These are phyloP conservation scores for Cynopterus sphinx DNA, from an alignment of 2,797 vertebrate species.

Conservation along the genomic window DNA sequence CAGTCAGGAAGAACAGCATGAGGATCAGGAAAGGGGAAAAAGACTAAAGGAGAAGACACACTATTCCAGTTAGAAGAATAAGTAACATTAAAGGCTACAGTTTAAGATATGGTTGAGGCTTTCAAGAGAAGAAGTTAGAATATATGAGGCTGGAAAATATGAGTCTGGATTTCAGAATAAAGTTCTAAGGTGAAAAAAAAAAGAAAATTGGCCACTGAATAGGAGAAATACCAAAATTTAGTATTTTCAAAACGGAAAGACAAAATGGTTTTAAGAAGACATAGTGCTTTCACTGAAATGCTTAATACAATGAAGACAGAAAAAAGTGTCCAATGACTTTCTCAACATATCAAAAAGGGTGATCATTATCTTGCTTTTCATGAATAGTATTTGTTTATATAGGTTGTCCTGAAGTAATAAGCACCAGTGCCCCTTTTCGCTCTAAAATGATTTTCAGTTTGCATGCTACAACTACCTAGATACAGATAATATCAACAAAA, in stretches of 20 bases:
- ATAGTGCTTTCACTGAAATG: background rate
- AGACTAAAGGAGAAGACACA: background rate
- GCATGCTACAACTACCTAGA: background rate
- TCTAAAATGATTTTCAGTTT: background rate
- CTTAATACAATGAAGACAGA: background rate
- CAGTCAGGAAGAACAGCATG: accelerated
- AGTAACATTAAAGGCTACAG: background rate
- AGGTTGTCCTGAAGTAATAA: background rate
- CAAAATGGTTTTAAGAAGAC: background rate
- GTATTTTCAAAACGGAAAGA: background rate
- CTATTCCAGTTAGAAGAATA: background rate
- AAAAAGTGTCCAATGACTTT: background rate
- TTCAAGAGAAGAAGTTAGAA: background rate
- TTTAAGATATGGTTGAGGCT: background rate
- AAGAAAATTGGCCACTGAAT: background rate
- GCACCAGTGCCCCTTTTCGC: background rate
- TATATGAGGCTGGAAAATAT: background rate
- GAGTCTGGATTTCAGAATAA: background rate
- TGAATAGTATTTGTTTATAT: background rate
- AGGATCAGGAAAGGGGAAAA: background rate
- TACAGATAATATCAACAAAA: background rate
- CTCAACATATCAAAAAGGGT: background rate
- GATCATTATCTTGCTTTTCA: background rate
- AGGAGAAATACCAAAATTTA: background rate
- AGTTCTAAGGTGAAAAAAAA: background rate